Evolutionary conservation across 35 echinoderm and acorn worm species (phyloP).

Genomic region (Strongylocentrotus purpuratus): DNA sequence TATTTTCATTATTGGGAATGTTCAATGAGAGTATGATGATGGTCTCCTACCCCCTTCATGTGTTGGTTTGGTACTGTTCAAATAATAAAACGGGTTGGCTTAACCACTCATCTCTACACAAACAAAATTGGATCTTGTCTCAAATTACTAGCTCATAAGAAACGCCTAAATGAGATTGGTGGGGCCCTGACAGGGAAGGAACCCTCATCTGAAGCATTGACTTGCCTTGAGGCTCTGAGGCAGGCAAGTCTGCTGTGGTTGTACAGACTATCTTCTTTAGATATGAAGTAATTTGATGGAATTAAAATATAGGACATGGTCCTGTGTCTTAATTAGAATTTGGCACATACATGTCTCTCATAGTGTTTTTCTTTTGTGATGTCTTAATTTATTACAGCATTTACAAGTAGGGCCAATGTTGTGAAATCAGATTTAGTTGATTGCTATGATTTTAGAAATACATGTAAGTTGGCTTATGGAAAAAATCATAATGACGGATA

Average conservation of each 20-base stretch:
- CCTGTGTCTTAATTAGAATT: background rate
- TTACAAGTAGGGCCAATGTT: too few relatives aligned
- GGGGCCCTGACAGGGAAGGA: constrained; percentile 2
- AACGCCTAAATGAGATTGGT: constrained; percentile 1
- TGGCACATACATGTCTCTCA: background rate
- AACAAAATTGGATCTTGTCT: constrained; percentile 41
- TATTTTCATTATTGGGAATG: too few relatives aligned
- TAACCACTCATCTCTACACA: constrained; percentile 23
- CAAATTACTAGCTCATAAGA: constrained; percentile 33
- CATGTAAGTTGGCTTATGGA: too few relatives aligned
- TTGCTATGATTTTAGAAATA: too few relatives aligned
- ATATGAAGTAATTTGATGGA: background rate
- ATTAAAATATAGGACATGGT: background rate
- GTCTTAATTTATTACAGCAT: too few relatives aligned
- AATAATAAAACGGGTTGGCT: background rate
- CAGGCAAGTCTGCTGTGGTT: background rate
- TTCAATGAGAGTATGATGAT: too few relatives aligned
- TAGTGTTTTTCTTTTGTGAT: too few relatives aligned
- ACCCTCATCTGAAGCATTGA: background rate
- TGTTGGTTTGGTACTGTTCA: background rate
- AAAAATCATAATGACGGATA: too few relatives aligned
- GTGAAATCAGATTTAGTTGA: too few relatives aligned
- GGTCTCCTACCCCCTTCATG: background rate
- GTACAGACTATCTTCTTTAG: background rate
- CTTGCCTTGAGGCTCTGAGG: background rate